Conservation (phyloP, 2,888 invertebrate genomes). For the Synergus itoensis region DNA sequence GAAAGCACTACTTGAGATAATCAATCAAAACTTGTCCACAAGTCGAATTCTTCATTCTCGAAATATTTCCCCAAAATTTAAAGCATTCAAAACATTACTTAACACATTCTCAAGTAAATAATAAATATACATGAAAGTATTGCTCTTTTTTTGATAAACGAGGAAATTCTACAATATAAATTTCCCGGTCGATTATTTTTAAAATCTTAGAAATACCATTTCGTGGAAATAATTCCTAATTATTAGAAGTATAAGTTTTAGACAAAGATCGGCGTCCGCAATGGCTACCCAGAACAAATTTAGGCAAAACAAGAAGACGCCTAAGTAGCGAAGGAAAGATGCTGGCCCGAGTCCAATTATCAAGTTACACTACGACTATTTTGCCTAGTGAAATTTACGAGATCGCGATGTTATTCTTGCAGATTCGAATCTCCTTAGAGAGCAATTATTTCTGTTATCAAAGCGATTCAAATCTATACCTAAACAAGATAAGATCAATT, state of each 20-base stretch:
- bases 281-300: slow-evolving; percentile 62
- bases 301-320: slow-evolving; percentile 66
- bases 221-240: not conserved
- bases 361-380: slow-evolving; percentile 46
- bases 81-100: not conserved
- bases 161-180: not conserved
- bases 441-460: slow-evolving; percentile 15
- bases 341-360: slow-evolving; percentile 67
- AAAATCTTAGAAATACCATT: not conserved
- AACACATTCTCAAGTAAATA: not conserved
- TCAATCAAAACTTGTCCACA: slow-evolving; percentile 5
- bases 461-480: not conserved
- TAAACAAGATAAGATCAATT: not conserved
- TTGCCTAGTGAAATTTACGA: slow-evolving; percentile 54
- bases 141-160: not conserved
- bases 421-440: slow-evolving; percentile 23
- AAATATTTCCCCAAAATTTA: not conserved
- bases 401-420: slow-evolving; percentile 45
- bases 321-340: slow-evolving; percentile 52
- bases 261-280: slow-evolving; percentile 17
- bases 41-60: not conserved
- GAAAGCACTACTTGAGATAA: not conserved
- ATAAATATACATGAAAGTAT: not conserved
- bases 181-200: not conserved
- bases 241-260: slow-evolving; percentile 24